Conservation (phyloP, 2,888 invertebrate species). For the Carcina quercana region DNA sequence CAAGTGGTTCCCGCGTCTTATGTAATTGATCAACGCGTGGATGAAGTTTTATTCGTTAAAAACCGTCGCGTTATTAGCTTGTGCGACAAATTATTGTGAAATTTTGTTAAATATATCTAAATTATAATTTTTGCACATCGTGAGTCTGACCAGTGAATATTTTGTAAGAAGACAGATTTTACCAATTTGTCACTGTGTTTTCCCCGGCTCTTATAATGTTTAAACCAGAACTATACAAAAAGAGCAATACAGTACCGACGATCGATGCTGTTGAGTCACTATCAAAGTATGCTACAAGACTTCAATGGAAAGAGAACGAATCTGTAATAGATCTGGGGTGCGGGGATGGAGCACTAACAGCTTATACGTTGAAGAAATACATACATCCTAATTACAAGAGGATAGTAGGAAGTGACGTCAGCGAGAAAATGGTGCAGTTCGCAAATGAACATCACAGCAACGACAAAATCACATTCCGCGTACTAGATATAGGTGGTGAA, state of each 20-base stretch:
- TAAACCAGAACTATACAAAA: constrained; percentile 75
- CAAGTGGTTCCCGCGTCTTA: no score
- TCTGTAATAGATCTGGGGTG: constrained; percentile 77
- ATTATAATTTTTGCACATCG: no score
- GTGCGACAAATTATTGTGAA: no score
- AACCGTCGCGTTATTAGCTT: no score
- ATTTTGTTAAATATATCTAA: no score
- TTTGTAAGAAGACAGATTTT: no score
- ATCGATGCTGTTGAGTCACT: constrained; percentile 60
- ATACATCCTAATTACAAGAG: constrained; percentile 60
- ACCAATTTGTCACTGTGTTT: no score
- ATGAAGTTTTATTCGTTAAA: no score
- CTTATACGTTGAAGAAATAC: constrained; percentile 72
- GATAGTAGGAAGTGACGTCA: constrained; percentile 77
- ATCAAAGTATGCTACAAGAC: constrained; percentile 66
- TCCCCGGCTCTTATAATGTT: not conserved
- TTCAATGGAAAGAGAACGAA: constrained; percentile 63
- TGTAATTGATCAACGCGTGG: no score
- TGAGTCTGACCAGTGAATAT: no score
- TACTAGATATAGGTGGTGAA: constrained; percentile 68
- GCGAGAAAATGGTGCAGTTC: constrained; percentile 77
- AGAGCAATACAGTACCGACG: constrained; percentile 75
- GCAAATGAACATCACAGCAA: constrained; percentile 61
- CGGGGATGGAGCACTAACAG: constrained; percentile 78
- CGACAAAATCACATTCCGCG: constrained; percentile 49